Base-by-base conservation (phyloP, 2,113 vertebrate genomes). In the Asarcornis scutulata region DNA sequence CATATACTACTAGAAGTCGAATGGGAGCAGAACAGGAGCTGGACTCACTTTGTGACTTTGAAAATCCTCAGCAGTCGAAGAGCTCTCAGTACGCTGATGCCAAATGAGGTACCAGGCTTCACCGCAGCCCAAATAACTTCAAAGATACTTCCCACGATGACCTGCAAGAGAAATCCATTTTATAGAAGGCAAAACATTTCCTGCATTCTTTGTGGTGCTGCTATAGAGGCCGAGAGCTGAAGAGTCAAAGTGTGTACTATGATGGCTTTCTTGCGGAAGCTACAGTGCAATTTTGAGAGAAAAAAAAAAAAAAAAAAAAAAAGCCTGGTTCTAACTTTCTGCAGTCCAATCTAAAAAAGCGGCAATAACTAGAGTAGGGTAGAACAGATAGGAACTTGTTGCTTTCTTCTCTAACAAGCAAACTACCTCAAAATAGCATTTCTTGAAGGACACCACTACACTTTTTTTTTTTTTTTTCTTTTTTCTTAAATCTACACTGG, bases 61-160 rank as follows among this genome's bases (percentile, higher is more conserved):
- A 99, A 99, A 87, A 99, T 99, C 94, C 99, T 97, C 81, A 99
- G 98, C 94, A 99, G 89, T 5, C 99, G 97, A 29, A 99, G 98
- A 0, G 99, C 99, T 76, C 99, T 97, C 90, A 99, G 96, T 16
- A 99, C 99, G 1, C 99, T 99, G 97, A 99, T 99, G 42, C 99
- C 99, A 11, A 99, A 99, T 2, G 99, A 99, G 5, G 99, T 98
- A 1, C 99, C 99, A 0, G 99, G 99, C 93, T 99, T 99, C 85
- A 99, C 98, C 9, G 98, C 99, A 1, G 99, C 99, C 99, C 99
- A 99, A 55, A 99, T 98, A 25, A 99, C 99, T 97, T 99, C 99
- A 46, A 99, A 99, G 91, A 99, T 99, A 84, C 99, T 99, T 53
- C 99, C 99, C 77, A 99, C 98, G 5, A 99, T 99, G 58, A 99